Evolutionary conservation across 2,888 invertebrate genomes (phyloP).

Genomic region (Dione vanillae): DNA sequence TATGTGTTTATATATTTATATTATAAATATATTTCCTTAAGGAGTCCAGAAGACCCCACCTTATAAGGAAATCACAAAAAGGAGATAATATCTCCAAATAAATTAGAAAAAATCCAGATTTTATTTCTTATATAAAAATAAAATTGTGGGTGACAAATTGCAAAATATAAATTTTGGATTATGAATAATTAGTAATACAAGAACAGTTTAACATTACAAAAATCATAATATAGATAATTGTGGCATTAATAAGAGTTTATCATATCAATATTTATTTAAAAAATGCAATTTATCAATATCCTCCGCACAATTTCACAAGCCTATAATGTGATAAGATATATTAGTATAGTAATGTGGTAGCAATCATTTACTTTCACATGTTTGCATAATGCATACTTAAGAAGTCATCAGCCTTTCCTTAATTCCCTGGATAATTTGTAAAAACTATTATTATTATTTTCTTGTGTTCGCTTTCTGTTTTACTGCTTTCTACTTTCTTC

Average conservation of each 20-base stretch:
- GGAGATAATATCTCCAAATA: too few relatives aligned
- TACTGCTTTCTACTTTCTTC: neutral
- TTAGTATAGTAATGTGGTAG: neutral
- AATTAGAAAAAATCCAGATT: too few relatives aligned
- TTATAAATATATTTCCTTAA: too few relatives aligned
- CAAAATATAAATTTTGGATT: neutral
- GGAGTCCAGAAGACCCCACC: too few relatives aligned
- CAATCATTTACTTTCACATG: conserved; percentile 18
- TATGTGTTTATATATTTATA: too few relatives aligned
- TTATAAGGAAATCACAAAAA: too few relatives aligned
- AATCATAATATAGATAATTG: neutral
- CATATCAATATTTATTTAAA: conserved; percentile 14
- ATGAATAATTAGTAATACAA: neutral
- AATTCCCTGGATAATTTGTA: neutral
- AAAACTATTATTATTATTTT: neutral
- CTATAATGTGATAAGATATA: conserved; percentile 23
- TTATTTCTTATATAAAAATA: too few relatives aligned
- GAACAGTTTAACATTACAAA: neutral
- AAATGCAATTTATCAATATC: conserved; percentile 4
- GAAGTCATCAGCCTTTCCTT: conserved; percentile 17
- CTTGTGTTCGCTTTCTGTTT: neutral
- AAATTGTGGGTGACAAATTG: too few relatives aligned
- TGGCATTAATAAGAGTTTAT: neutral
- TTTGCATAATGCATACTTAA: conserved; percentile 24
- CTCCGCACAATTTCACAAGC: neutral